phyloP scores from a whole-genome alignment of 1,140 invertebrate genomes.

The Aphelinus atriplicis region DNA sequence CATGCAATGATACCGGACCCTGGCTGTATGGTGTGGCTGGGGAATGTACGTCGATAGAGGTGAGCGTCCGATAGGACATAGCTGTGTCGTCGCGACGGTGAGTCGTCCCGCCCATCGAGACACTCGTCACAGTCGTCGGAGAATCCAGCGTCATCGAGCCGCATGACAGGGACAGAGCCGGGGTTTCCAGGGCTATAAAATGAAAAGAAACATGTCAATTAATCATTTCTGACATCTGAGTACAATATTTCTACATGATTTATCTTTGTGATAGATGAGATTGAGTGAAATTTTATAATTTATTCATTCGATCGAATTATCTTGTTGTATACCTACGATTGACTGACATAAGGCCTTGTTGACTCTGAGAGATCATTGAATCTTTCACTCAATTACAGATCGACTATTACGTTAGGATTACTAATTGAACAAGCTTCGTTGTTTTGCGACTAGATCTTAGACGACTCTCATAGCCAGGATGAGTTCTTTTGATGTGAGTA shows the following conservation, averaged over 20 bases:
- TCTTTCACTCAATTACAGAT: too few species aligned
- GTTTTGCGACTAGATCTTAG: background rate
- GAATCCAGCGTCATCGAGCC: conserved; percentile 71
- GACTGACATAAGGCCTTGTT: background rate
- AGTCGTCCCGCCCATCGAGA: conserved; percentile 64
- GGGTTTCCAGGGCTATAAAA: conserved; percentile 62
- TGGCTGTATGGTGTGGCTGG: conserved; percentile 63
- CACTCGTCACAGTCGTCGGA: conserved; percentile 68
- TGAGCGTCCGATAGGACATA: conserved; percentile 67
- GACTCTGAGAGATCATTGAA: conserved; percentile 12
- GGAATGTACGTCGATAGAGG: conserved; percentile 67
- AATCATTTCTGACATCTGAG: too few species aligned
- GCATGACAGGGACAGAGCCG: conserved; percentile 70
- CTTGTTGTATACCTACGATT: conserved; percentile 13
- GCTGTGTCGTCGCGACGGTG: conserved; percentile 67
- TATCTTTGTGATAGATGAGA: too few species aligned
- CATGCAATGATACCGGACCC: conserved; percentile 56
- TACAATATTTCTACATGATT: too few species aligned
- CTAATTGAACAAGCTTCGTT: background rate
- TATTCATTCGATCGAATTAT: background rate
- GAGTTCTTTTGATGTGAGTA: background rate
- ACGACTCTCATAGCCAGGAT: background rate
- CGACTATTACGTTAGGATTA: too few species aligned
- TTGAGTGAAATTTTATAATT: background rate
- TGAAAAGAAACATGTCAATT: too few species aligned